These are phyloP conservation scores for Acanthosepion lycidas DNA, from an alignment of 2,888 invertebrate genomes.

Conservation along the genomic window DNA sequence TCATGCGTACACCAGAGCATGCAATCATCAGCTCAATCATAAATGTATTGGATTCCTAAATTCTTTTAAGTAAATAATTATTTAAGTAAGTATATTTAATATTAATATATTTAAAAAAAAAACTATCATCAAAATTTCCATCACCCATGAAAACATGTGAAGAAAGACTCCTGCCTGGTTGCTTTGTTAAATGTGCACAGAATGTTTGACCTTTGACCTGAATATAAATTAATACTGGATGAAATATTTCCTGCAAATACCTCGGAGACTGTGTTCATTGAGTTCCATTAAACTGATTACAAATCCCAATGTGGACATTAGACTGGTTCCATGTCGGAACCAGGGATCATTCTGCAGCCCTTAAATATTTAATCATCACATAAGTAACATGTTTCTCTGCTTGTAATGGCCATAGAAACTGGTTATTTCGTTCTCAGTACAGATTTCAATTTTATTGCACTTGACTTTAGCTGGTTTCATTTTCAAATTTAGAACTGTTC, in stretches of 20 bases:
- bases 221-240: not conserved
- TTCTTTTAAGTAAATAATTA: too few relatives aligned
- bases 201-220: not conserved
- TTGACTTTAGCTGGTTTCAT: too few relatives aligned
- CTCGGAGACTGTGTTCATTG: not conserved
- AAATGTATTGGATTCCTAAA: too few relatives aligned
- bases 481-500: too few relatives aligned
- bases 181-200: not conserved
- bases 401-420: not conserved
- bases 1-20: too few relatives aligned
- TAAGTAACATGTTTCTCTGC: not conserved
- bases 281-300: constrained; percentile 23
- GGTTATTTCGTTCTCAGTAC: not conserved
- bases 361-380: not conserved
- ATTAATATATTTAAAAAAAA: too few relatives aligned
- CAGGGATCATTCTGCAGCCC: not conserved
- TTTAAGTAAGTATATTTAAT: too few relatives aligned
- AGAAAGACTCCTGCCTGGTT: not conserved
- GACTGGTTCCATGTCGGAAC: not conserved
- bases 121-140: too few relatives aligned
- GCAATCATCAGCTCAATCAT: too few relatives aligned
- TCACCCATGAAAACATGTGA: not conserved
- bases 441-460: not conserved
- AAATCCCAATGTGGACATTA: not conserved
- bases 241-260: constrained; percentile 3